Conservation (phyloP, 2,888 invertebrate species). For the Rotaria magnacalcarata region DNA sequence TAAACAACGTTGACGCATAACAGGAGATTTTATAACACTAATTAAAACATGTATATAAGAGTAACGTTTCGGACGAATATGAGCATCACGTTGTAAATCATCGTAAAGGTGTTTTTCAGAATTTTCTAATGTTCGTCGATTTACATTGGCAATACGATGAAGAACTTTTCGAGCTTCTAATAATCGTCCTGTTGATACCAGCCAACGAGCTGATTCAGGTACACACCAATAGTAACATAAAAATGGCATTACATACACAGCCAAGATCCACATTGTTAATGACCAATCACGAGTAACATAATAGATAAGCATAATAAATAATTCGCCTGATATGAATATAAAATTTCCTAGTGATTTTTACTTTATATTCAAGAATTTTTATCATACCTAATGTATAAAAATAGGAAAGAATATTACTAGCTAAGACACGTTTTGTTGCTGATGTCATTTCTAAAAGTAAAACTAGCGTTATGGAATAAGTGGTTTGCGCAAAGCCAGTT, state of each 20-base stretch:
- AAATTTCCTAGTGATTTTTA: neutral
- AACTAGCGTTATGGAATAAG: conserved; percentile 41
- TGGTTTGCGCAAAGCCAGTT: conserved; percentile 41
- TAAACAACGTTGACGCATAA: conserved; percentile 40
- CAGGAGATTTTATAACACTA: conserved; percentile 40
- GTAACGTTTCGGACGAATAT: neutral
- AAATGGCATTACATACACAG: conserved; percentile 45
- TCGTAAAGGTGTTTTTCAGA: neutral
- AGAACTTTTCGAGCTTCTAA: conserved; percentile 38
- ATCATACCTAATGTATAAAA: conserved; percentile 10
- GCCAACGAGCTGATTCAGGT: conserved; percentile 45
- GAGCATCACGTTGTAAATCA: conserved; percentile 18
- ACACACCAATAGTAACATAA: conserved; percentile 43
- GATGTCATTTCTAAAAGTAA: conserved; percentile 42
- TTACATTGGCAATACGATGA: conserved; percentile 30
- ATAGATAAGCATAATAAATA: neutral
- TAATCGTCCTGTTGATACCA: conserved; percentile 36
- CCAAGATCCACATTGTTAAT: conserved; percentile 35
- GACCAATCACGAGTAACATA: conserved; percentile 33
- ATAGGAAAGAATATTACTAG: conserved; percentile 39
- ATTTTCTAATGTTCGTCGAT: conserved; percentile 18
- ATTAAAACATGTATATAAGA: conserved; percentile 40
- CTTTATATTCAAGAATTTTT: neutral
- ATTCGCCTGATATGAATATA: neutral
- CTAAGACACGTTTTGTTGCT: conserved; percentile 36